Evolutionary conservation across 1,140 invertebrate species (phyloP), one percentile per base, ranked within the genome.

Genomic region (Reticulitermes speratus): DNA sequence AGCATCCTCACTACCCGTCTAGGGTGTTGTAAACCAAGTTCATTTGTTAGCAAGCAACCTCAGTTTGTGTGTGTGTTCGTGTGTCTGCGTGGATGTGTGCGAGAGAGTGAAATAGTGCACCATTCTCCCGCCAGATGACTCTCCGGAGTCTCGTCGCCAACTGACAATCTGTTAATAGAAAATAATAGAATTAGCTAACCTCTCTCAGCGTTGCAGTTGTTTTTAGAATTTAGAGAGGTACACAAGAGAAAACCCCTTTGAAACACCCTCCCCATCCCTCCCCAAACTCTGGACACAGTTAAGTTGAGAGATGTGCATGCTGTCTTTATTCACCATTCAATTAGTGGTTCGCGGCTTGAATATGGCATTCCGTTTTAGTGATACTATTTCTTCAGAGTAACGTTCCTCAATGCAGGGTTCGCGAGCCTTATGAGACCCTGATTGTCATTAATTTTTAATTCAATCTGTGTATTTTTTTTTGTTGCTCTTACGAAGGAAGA

Each of bases 161-260:
- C 85, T 85, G 85, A 85, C 85, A 85, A 85, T 85, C 85, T 59
- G 85, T 85, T 85, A 85, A 85, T 85, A 85, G 85, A 85, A 85
- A 85, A 85, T 85, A 85, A 85, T 85, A 85, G 85, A 85, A 85
- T 85, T 85, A 85, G 85, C 65, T 82, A 85, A 84, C 83, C 83
- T 84, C 83, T 84, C 44, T 84, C 48, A 45, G 44, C 83, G 44
- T 30, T n/a, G 83, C 44, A 85, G 45, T 85, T 85, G 85, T 59
- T 85, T 75, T 48, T 59, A 85, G 85, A 85, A 85, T 85, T 85
- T 85, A 85, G 55, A 85, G 84, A 84, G 83, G 45, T 52, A 9
- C 12, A 44, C 19, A n/a, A 55, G 52, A 55, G 52, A 19, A 75
- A 30, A 14, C n/a, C 65, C 16, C 65, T 75, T 30, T 16, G 9